Evolutionary conservation across 2,797 vertebrate species (phyloP).

Genomic region (Astyanax mexicanus): DNA sequence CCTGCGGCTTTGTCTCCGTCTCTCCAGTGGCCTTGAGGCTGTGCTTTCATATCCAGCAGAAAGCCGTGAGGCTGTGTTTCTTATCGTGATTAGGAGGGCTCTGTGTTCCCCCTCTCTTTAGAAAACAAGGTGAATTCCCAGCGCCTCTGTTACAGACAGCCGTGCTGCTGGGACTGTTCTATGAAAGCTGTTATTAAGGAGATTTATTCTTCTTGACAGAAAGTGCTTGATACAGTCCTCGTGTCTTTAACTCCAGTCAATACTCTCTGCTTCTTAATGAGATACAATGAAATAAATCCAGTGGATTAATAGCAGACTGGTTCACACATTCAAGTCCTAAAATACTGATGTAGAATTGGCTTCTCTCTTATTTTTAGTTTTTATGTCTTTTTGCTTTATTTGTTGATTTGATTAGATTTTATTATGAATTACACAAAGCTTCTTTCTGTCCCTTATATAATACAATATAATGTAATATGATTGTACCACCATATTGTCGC

Average conservation of each 20-base stretch:
- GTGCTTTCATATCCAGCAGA: not conserved
- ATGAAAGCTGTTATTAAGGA: not conserved
- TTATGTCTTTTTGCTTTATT: no score
- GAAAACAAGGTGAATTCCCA: slow-evolving; percentile 10
- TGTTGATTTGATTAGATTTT: no score
- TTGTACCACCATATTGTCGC: no score
- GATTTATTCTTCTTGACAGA: slow-evolving; percentile 7
- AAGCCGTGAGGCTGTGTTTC: not conserved
- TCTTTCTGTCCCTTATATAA: no score
- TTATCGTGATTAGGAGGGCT: not conserved
- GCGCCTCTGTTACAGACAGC: not conserved
- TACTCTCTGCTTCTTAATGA: not conserved
- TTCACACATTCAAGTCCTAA: not conserved
- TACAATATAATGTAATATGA: no score
- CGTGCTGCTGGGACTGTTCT: not conserved
- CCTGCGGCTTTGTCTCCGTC: not conserved
- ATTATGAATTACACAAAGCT: no score
- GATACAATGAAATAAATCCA: not conserved
- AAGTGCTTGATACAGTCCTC: not conserved
- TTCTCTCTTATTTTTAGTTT: no score
- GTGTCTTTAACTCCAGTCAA: not conserved
- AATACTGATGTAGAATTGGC: no score
- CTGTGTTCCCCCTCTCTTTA: not conserved
- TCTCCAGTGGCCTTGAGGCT: not conserved
- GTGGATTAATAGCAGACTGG: not conserved